Evolutionary conservation across 92 coral and sea anemone genomes (phyloP).

Genomic region (Bergia sp.): DNA sequence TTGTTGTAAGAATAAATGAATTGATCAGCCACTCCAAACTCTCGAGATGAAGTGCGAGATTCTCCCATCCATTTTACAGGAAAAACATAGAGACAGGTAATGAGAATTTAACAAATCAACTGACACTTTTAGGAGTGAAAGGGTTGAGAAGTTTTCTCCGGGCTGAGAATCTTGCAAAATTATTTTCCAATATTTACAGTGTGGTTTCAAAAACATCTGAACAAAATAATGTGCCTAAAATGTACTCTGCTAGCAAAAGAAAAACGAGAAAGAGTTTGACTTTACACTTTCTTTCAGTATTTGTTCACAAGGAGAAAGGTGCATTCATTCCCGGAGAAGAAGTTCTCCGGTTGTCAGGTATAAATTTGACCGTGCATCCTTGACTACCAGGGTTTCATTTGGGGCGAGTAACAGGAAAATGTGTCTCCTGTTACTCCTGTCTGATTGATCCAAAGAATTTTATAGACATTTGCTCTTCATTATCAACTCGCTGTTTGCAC

Average conservation of each 20-base stretch:
- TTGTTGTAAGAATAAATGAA: too few species aligned
- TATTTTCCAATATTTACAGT: not conserved
- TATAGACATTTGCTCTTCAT: not conserved
- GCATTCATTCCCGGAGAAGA: conserved; percentile 45
- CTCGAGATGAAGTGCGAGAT: too few species aligned
- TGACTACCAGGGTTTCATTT: conserved; percentile 46
- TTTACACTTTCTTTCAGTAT: conserved; percentile 47
- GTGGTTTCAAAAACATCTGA: not conserved
- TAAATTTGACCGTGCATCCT: conserved; percentile 26
- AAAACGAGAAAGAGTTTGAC: conserved; percentile 25
- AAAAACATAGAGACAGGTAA: too few species aligned
- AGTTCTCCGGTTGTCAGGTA: conserved; percentile 56
- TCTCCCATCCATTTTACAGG: not conserved
- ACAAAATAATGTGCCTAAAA: conserved; percentile 2
- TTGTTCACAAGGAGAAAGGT: conserved; percentile 50
- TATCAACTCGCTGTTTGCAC: not conserved
- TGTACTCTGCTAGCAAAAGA: conserved; percentile 2
- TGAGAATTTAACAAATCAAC: not conserved
- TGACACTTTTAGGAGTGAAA: not conserved
- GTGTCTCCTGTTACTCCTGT: not conserved
- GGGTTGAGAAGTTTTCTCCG: not conserved
- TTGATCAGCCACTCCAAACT: too few species aligned
- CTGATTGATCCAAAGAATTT: not conserved
- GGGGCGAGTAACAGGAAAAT: not conserved
- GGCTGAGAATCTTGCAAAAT: not conserved